phyloP scores from a whole-genome alignment of 2,888 invertebrate species.

The Zootermopsis nevadensis region DNA sequence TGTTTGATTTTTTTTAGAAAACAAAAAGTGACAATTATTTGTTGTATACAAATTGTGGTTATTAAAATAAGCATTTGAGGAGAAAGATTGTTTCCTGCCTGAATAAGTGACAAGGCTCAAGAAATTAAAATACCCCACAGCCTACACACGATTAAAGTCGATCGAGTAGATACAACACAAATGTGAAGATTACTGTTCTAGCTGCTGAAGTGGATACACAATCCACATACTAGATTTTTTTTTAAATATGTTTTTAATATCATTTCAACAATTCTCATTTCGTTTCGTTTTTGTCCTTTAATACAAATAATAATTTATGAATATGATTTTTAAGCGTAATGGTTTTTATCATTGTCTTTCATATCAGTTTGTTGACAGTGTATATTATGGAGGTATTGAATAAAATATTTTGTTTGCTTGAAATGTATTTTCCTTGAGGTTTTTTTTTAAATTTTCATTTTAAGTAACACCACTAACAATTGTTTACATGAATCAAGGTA shows the following conservation, averaged over 20 bases:
- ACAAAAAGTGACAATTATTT: constrained; percentile 50
- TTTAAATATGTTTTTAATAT: constrained; percentile 36
- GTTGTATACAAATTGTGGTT: constrained; percentile 53
- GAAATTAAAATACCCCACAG: background rate
- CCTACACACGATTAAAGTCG: background rate
- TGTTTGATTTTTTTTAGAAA: constrained; percentile 52
- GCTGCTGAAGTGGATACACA: background rate
- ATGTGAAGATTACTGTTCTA: background rate
- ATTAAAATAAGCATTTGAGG: constrained; percentile 50
- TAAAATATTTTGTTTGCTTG: constrained; percentile 52
- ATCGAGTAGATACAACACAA: too few relatives aligned
- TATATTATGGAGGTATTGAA: constrained; percentile 53
- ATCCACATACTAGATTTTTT: background rate
- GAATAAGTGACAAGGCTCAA: constrained; percentile 36
- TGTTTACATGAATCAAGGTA: too few relatives aligned
- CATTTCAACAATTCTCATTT: constrained; percentile 44
- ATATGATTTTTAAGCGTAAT: constrained; percentile 41
- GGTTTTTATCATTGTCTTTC: constrained; percentile 52
- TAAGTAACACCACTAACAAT: too few relatives aligned
- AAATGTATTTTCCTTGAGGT: background rate
- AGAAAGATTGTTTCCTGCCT: constrained; percentile 28
- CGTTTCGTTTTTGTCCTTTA: constrained; percentile 45
- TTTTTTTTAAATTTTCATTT: background rate
- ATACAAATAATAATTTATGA: constrained; percentile 46
- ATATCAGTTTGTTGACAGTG: constrained; percentile 52